Evolutionary conservation across 2,888 invertebrate genomes (phyloP).

Genomic region (Erannis defoliaria): DNA sequence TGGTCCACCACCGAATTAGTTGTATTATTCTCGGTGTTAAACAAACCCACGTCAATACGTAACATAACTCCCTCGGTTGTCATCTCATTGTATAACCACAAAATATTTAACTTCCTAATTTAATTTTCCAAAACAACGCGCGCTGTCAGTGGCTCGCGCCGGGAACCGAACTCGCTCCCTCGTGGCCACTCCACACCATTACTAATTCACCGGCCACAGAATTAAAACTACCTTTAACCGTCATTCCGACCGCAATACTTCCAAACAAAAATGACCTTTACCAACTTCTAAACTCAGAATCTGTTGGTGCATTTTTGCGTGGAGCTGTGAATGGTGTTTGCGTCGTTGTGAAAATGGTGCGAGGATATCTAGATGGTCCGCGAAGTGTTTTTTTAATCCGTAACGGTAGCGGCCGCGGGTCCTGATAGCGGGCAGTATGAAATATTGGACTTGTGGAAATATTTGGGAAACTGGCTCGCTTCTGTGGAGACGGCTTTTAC

Average conservation of each 20-base stretch:
- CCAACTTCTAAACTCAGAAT: neutral
- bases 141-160: constrained; percentile 42
- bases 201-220: constrained; percentile 74
- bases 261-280: constrained; percentile 44
- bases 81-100: constrained; percentile 18
- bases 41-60: neutral
- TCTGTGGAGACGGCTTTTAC: constrained; percentile 35
- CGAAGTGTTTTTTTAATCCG: constrained; percentile 81
- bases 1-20: no score
- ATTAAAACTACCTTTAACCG: constrained; percentile 66
- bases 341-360: constrained; percentile 21
- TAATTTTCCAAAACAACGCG: constrained; percentile 59
- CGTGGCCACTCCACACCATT: constrained; percentile 76
- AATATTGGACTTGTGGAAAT: constrained; percentile 61
- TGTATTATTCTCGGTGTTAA: neutral
- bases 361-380: constrained; percentile 70
- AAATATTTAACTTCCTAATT: constrained; percentile 47
- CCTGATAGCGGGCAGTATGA: constrained; percentile 76
- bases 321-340: constrained; percentile 26
- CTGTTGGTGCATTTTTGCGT: constrained; percentile 31
- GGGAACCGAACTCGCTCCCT: constrained; percentile 64
- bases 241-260: constrained; percentile 21
- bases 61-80: constrained; percentile 5
- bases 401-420: constrained; percentile 65
- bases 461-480: constrained; percentile 51